These are phyloP conservation scores for Steinernema scapterisci DNA, from an alignment of 2,888 invertebrate species.

Conservation along the genomic window DNA sequence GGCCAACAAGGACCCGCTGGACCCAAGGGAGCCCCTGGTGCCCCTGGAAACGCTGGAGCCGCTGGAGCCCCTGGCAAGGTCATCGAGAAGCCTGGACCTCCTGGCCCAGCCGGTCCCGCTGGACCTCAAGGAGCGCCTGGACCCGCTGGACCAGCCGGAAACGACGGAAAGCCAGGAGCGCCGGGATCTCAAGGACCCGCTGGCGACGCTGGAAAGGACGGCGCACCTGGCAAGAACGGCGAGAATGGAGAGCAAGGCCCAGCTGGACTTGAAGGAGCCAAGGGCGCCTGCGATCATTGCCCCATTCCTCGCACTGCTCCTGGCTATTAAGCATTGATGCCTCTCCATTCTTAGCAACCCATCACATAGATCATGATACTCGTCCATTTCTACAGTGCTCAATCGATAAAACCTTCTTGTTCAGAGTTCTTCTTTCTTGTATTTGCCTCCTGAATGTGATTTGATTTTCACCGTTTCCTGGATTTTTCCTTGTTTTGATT, in stretches of 20 bases:
- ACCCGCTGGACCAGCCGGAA: constrained; percentile 35
- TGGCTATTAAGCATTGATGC: constrained; percentile 5
- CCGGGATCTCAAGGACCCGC: constrained; percentile 14
- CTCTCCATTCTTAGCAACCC: neutral
- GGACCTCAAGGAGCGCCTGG: constrained; percentile 36
- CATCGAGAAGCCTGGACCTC: constrained; percentile 20
- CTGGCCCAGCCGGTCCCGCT: neutral
- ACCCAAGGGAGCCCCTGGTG: constrained; percentile 28
- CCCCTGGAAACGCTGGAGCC: constrained; percentile 28
- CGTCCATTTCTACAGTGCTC: too few species aligned
- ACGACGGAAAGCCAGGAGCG: constrained; percentile 31
- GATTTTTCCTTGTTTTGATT: too few species aligned
- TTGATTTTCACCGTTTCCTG: too few species aligned
- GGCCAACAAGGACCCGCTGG: constrained; percentile 33
- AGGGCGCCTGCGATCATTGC: constrained; percentile 29
- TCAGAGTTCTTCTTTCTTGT: too few species aligned
- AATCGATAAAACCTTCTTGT: neutral
- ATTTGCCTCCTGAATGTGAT: too few species aligned
- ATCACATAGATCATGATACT: too few species aligned
- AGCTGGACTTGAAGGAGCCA: constrained; percentile 7
- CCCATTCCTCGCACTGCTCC: constrained; percentile 28
- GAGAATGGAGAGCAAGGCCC: neutral
- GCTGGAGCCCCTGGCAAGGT: constrained; percentile 29
- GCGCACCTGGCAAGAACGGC: neutral
- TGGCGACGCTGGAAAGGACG: constrained; percentile 18